Percentiles rank a stretch among this genome's conserved stretches.
These are phyloP conservation scores for Poecilia latipinna DNA, from an alignment of 2,113 vertebrate species.

Conservation along the genomic window DNA sequence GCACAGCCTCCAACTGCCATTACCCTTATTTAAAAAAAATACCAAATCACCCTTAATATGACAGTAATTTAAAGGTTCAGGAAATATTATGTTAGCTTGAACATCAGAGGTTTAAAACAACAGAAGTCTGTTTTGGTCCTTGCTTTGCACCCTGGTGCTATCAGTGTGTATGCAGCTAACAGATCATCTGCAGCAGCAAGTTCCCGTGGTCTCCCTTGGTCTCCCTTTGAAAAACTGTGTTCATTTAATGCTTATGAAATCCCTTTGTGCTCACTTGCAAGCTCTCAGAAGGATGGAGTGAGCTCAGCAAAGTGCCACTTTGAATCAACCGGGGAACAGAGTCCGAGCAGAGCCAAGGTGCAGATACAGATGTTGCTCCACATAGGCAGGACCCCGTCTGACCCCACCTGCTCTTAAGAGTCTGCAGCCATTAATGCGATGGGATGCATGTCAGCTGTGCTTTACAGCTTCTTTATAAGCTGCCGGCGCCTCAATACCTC, in stretches of 20 bases:
- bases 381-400: conserved; percentile 14
- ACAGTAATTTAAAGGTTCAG: no score
- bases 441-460: conserved; percentile 10
- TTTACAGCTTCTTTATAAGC: conserved; percentile 7
- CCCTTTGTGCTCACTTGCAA: conserved; percentile 25
- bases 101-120: no score
- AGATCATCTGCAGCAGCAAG: conserved; percentile 10
- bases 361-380: conserved; percentile 37
- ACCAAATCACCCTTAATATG: no score
- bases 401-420: conserved; percentile 16
- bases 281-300: conserved; percentile 15
- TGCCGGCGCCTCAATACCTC: background rate
- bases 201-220: background rate
- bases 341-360: conserved; percentile 19
- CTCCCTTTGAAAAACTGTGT: conserved; percentile 6
- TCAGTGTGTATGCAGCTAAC: conserved; percentile 3
- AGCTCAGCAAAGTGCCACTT: conserved; percentile 68
- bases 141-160: background rate
- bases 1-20: no score
- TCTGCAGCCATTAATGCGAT: conserved; percentile 10
- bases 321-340: conserved; percentile 32
- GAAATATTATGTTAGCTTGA: no score
- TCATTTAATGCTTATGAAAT: conserved; percentile 47
- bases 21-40: no score
- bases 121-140: background rate